Base-by-base conservation (phyloP, 2,797 vertebrate species). In the Urophycis tenuis region DNA sequence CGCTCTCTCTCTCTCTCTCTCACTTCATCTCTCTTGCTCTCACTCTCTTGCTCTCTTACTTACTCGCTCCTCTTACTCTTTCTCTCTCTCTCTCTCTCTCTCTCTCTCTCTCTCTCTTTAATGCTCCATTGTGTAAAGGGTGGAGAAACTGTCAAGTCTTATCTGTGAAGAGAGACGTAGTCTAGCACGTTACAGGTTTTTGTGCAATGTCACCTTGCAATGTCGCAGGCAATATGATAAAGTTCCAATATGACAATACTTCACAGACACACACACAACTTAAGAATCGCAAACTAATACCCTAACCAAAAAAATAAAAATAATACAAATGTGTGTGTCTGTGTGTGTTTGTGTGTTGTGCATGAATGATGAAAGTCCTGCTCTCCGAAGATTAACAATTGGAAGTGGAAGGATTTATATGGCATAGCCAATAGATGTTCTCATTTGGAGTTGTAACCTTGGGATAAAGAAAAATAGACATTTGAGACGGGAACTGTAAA, bases 21-120 rank as follows among this genome's bases (percentile, higher is more conserved):
- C 49, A 7, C 22, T 19, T 17, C 6, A 15, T 19, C 45, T 64
- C 53, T 25, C 53, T 64, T 9, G 25, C n/a, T 64, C 22, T 64
- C 53, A 25, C 53, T 64, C 53, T 64, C 53, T 53, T n/a, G n/a
- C n/a, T n/a, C 35, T 36, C n/a, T n/a, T n/a, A n/a, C n/a, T n/a
- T n/a, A n/a, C n/a, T n/a, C n/a, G n/a, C n/a, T n/a, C n/a, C 73
- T 72, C 73, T 53, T 73, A n/a, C 73, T 72, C 73, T 53, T 73
- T 87, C 81, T 79, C 75, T 85, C 81, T 53, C 53, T 64, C 53
- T 64, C n/a, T 64, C 22, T 64, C n/a, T 64, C 22, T 64, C 53
- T 64, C 53, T 64, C 53, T 64, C 53, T 53, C 73, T 72, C 73
- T 53, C 74, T 87, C 81, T 79, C 75, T 85, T 80, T 60, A 11